phyloP scores from a whole-genome alignment of 2,888 invertebrate genomes.

The Hymenopus coronatus region DNA sequence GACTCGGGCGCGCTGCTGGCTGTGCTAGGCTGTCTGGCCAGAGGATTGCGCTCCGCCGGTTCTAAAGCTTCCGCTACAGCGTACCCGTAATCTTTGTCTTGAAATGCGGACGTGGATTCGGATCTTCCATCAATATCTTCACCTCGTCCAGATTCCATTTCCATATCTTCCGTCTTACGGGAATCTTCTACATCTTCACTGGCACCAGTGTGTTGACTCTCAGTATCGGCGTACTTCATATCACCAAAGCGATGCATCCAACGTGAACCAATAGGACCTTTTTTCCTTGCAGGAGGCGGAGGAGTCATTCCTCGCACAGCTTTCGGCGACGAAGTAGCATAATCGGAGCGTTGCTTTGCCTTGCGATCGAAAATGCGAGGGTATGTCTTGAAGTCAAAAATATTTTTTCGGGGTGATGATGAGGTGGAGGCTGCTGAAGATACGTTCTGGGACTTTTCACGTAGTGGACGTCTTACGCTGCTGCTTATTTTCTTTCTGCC shows the following conservation, averaged over 20 bases:
- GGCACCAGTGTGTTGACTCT: slow-evolving; percentile 13
- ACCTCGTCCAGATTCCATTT: slow-evolving; percentile 36
- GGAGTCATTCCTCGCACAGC: slow-evolving; percentile 50
- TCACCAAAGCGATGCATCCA: slow-evolving; percentile 49
- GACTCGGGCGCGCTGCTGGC: slow-evolving; percentile 37
- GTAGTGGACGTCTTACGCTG: slow-evolving; percentile 31
- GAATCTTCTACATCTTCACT: slow-evolving; percentile 29
- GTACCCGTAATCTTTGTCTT: slow-evolving; percentile 33
- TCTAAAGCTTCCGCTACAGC: slow-evolving; percentile 6
- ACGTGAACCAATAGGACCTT: slow-evolving; percentile 51
- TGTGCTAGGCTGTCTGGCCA: neutral
- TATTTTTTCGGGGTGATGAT: slow-evolving; percentile 54
- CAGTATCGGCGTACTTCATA: slow-evolving; percentile 41
- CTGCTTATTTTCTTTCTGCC: slow-evolving; percentile 15
- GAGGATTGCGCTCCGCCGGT: neutral
- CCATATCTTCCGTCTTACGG: slow-evolving; percentile 16
- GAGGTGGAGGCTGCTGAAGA: slow-evolving; percentile 46
- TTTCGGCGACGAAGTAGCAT: slow-evolving; percentile 53
- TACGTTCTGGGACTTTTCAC: slow-evolving; percentile 27
- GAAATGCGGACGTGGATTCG: slow-evolving; percentile 29
- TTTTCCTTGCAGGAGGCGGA: slow-evolving; percentile 61
- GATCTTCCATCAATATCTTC: slow-evolving; percentile 21
- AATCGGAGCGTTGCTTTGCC: slow-evolving; percentile 43
- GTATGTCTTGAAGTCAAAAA: slow-evolving; percentile 74
- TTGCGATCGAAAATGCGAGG: slow-evolving; percentile 61